Base-by-base conservation (phyloP, 2,888 invertebrate species). In the Oeneis ivallda region DNA sequence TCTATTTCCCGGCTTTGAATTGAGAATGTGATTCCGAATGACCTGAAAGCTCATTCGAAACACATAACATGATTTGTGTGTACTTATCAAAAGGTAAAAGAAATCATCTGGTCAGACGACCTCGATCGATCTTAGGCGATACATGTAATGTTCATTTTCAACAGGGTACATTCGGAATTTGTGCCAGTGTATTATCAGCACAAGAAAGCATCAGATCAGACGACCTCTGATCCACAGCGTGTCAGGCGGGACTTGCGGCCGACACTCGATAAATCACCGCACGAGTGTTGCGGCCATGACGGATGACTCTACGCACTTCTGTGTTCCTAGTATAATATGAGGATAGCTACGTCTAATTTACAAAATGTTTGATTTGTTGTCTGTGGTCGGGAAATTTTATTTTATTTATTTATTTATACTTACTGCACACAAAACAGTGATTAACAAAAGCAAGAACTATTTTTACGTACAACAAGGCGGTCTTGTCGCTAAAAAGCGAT, bases 241-340 rank as follows among this genome's bases (percentile, higher is more conserved):
- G 74, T 73, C 75, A 73, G 77, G 70, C 72, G 67, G 70, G 71
- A 74, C 73, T 71, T 70, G 37, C 73, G 71, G 67, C 69, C 74
- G 83, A 82, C 84, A 78, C 72, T 76, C 81, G 77, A 85, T 85
- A 85, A 85, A 86, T 86, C 85, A 84, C 52, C 57, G 63, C 49
- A 58, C 68, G 63, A 65, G 59, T 68, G 67, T 60, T 61, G 61
- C 53, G 47, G 45, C 61, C 62, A 62, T 66, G 64, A 70, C 70
- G 71, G 70, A 74, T 70, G 67, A 56, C 66, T 69, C 68, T 53
- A 64, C 64, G 64, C 66, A 60, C 64, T 56, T 56, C 56, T 56
- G 56, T 11, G 41, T 13, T 41, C 56, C 56, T 41, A 13, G 13
- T 41, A 26, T 1, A 4, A 45, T 45, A 53, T 1, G 53, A 41